Base-by-base conservation (phyloP, 1,140 invertebrate genomes). In the Plectrocnemia conspersa region DNA sequence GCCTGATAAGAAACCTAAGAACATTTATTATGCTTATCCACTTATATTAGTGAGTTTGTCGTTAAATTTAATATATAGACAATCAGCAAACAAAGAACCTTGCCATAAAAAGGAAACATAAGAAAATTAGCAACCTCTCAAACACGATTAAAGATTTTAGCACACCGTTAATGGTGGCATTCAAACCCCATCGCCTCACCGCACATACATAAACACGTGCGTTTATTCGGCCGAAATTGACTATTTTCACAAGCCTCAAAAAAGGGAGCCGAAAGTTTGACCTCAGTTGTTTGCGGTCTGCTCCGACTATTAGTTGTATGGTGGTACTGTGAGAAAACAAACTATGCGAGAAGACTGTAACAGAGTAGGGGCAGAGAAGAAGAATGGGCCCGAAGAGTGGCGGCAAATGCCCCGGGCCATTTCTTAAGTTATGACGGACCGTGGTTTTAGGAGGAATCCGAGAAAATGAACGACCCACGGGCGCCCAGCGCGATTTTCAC, bases 301-400 rank as follows among this genome's bases (percentile, higher is more conserved):
- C 13, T 38, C 35, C 11, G 35, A 38, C 35, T 38, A 38, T 38
- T 38, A 38, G 35, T 38, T 38, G 35, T 16, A n/a, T 16, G 15
- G 18, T 38, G 7, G 27, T 38, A 16, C 35, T 38, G 35, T 16
- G 35, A n/a, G n/a, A 38, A 38, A 38, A 38, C 35, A 38, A 38
- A 38, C 35, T 38, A 38, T 38, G 35, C 35, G 7, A n/a, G n/a
- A n/a, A n/a, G n/a, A n/a, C n/a, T n/a, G n/a, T n/a, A n/a, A n/a
- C n/a, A n/a, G n/a, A n/a, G n/a, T n/a, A n/a, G n/a, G n/a, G n/a
- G n/a, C n/a, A n/a, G n/a, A n/a, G n/a, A n/a, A n/a, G n/a, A n/a
- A n/a, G n/a, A 38, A 38, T 16, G 6, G 18, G 7, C 35, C 35
- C 15, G 35, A 16, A 16, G 35, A 13, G 35, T 10, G 13, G 6